Conservation (phyloP, 2,797 vertebrate genomes). For the Diplodus puntazzo region DNA sequence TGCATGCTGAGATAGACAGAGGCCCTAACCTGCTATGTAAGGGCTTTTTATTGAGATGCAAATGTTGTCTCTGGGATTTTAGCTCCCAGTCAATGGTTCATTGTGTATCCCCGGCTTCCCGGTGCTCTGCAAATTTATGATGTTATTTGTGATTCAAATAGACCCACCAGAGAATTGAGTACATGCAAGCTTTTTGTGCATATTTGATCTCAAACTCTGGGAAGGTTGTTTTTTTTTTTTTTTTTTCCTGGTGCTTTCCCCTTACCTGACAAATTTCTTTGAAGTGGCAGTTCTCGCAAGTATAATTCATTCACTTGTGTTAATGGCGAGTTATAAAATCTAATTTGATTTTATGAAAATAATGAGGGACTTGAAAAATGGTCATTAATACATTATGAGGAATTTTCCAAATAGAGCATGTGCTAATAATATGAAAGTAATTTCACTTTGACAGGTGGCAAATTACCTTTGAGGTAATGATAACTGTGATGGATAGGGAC, state of each 20-base stretch:
- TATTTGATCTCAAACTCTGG: conserved; percentile 50
- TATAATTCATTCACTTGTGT: conserved; percentile 37
- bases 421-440: conserved; percentile 62
- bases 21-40: conserved; percentile 63
- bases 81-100: conserved; percentile 65
- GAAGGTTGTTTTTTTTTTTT: not conserved
- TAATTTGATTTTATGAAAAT: conserved; percentile 70
- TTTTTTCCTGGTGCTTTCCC: conserved; percentile 20
- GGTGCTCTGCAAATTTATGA: conserved; percentile 70
- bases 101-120: conserved; percentile 67
- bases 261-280: conserved; percentile 39
- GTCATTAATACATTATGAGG: conserved; percentile 61
- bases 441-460: conserved; percentile 51
- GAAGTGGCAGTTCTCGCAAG: conserved; percentile 32
- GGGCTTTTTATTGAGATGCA: conserved; percentile 77
- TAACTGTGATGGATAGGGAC: conserved; percentile 27
- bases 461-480: conserved; percentile 53
- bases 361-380: conserved; percentile 55
- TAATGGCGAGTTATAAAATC: conserved; percentile 58
- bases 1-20: conserved; percentile 59
- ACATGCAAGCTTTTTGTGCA: conserved; percentile 40
- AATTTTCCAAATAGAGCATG: conserved; percentile 58
- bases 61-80: conserved; percentile 71
- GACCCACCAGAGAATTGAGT: conserved; percentile 40
- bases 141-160: conserved; percentile 77